Evolutionary conservation across 2,888 invertebrate species (phyloP), one percentile per base, ranked within the genome.

Genomic region (Latrodectus hesperus): DNA sequence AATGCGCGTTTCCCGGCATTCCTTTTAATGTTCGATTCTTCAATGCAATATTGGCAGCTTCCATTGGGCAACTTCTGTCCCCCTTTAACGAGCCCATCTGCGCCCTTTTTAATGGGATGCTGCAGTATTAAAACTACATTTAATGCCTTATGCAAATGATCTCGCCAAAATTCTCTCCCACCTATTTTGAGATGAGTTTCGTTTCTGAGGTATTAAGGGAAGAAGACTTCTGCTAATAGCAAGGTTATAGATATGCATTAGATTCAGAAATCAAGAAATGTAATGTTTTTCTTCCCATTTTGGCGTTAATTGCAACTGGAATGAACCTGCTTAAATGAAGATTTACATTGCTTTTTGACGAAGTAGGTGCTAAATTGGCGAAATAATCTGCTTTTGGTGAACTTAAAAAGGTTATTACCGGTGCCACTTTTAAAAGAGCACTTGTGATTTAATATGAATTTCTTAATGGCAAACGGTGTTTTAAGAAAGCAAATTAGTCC

Each of bases 101-200:
- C 60, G 10, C 60, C 60, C 12, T 38, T 60, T 60, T 60, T 60
- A 60, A 60, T 60, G 60, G 60, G 60, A 60, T n/a, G 60, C 14
- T 16, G 60, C 60, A 60, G n/a, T 60, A 60, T 60, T 60, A 60
- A 60, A 60, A 60, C 60, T 60, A 10, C 60, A 60, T 60, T 60
- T 60, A 60, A 60, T 60, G 60, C n/a, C 60, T 60, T 60, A 60
- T 60, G 60, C 60, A 60, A 60, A 60, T 60, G 60, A 60, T 60
- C 38, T 60, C 12, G 60, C 12, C 60, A 60, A 60, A 60, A 60
- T 4, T 60, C 12, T 60, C 60, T 60, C n/a, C n/a, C 14, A 60
- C 38, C 38, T 38, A 38, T 38, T 38, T 60, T 60, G 14, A 60
- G 60, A 60, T 60, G 60, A 12, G n/a, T 12, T 60, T 60, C 60